Evolutionary conservation across 2,888 invertebrate genomes (phyloP).

Genomic region (Hybos culiciformis): DNA sequence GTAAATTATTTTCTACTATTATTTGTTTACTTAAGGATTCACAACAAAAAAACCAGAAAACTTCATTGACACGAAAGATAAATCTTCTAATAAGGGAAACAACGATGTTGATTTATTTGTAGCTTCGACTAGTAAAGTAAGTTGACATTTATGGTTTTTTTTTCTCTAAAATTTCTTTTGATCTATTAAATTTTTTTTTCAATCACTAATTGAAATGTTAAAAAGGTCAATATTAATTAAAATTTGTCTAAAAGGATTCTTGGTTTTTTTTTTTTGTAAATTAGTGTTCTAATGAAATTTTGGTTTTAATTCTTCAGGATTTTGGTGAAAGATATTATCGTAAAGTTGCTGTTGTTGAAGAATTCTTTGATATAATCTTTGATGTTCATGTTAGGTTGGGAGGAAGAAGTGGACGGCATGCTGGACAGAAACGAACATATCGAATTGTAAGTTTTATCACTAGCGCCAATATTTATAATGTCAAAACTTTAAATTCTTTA

Average conservation of each 20-base stretch:
- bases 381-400: conserved; percentile 89
- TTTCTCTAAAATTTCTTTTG: not conserved
- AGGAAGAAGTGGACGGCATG: conserved; percentile 84
- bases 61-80: conserved; percentile 24
- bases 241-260: not conserved
- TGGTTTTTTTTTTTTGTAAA: not conserved
- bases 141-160: not conserved
- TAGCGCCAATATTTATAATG: no score
- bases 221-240: not conserved
- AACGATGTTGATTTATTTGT: conserved; percentile 31
- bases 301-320: conserved; percentile 45
- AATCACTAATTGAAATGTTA: not conserved
- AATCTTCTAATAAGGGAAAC: conserved; percentile 4
- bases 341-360: conserved; percentile 92
- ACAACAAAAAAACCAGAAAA: conserved; percentile 31
- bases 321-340: conserved; percentile 68
- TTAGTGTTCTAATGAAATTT: conserved; percentile 14
- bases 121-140: conserved; percentile 30
- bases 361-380: conserved; percentile 94
- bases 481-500: no score
- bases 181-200: not conserved
- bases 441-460: conserved; percentile 63
- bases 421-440: conserved; percentile 94
- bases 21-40: conserved; percentile 25
- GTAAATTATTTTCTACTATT: no score